phyloP scores from a whole-genome alignment of 2,113 vertebrate genomes.

The Vidua macroura region DNA sequence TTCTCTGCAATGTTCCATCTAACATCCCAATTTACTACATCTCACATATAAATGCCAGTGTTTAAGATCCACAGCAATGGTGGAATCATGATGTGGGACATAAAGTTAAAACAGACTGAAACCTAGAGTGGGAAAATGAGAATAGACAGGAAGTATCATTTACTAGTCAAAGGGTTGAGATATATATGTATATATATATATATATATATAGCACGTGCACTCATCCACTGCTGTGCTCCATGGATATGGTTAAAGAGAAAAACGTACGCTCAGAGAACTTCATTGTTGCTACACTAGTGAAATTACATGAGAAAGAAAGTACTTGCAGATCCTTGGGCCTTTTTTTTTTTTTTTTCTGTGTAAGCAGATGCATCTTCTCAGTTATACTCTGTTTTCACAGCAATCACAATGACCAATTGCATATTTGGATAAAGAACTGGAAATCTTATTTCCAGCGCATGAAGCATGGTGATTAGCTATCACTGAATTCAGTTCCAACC shows the following conservation, averaged over 20 bases:
- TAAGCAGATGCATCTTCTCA: conserved; percentile 50
- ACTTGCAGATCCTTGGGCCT: background rate
- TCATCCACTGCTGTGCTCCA: background rate
- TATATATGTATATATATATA: background rate
- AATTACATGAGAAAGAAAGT: background rate
- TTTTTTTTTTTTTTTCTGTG: background rate
- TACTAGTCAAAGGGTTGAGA: background rate
- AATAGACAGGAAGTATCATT: background rate
- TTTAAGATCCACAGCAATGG: conserved; percentile 14
- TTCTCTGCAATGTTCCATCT: background rate
- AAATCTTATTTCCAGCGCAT: conserved; percentile 3
- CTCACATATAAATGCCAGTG: conserved; percentile 35
- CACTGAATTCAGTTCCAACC: background rate
- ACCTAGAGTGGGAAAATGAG: background rate
- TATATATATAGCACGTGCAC: background rate
- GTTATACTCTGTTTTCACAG: conserved; percentile 14
- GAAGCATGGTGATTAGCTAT: background rate
- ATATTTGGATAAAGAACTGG: conserved; percentile 25
- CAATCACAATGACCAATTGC: conserved; percentile 29
- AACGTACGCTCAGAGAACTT: background rate
- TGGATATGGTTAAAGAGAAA: background rate
- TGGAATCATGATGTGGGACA: background rate
- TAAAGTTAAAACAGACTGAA: conserved; percentile 18
- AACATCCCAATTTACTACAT: conserved; percentile 9
- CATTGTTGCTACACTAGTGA: background rate